Evolutionary conservation across 1,140 invertebrate species (phyloP).

Genomic region (Mercenaria mercenaria): DNA sequence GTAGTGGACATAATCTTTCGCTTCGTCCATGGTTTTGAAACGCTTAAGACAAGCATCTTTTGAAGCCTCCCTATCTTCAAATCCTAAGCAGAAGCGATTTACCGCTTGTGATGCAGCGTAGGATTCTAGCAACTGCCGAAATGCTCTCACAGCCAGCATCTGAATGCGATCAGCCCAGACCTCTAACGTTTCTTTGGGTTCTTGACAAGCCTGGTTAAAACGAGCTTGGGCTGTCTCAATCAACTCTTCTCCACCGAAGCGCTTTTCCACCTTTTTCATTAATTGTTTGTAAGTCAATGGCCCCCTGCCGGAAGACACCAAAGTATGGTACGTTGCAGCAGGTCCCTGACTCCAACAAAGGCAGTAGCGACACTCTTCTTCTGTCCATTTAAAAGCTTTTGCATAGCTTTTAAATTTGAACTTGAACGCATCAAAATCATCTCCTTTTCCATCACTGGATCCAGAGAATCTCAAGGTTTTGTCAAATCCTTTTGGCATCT

Average conservation of each 20-base stretch:
- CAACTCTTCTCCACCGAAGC: slow-evolving; percentile 48
- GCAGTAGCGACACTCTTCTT: background rate
- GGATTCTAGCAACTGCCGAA: slow-evolving; percentile 49
- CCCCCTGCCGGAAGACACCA: slow-evolving; percentile 14
- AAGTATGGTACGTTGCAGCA: too few relatives aligned
- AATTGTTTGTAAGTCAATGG: slow-evolving; percentile 5
- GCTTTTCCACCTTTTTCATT: slow-evolving; percentile 47
- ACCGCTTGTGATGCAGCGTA: slow-evolving; percentile 52
- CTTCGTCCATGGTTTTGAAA: slow-evolving; percentile 22
- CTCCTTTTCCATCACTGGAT: too few relatives aligned
- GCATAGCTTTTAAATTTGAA: background rate
- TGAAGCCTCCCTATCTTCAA: slow-evolving; percentile 55
- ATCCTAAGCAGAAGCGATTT: slow-evolving; percentile 61
- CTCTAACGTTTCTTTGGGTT: slow-evolving; percentile 45
- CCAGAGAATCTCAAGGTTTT: too few relatives aligned
- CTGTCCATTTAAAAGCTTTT: background rate
- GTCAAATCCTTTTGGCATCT: too few relatives aligned
- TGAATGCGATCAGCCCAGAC: slow-evolving; percentile 50
- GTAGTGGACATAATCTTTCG: background rate
- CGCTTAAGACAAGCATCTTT: background rate
- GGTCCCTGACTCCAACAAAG: background rate
- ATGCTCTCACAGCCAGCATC: slow-evolving; percentile 14
- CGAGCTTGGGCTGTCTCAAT: slow-evolving; percentile 49
- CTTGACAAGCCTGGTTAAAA: slow-evolving; percentile 59
- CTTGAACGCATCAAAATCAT: too few relatives aligned